Conservation (phyloP, 2,113 vertebrate species). For the Hyla sarda region DNA sequence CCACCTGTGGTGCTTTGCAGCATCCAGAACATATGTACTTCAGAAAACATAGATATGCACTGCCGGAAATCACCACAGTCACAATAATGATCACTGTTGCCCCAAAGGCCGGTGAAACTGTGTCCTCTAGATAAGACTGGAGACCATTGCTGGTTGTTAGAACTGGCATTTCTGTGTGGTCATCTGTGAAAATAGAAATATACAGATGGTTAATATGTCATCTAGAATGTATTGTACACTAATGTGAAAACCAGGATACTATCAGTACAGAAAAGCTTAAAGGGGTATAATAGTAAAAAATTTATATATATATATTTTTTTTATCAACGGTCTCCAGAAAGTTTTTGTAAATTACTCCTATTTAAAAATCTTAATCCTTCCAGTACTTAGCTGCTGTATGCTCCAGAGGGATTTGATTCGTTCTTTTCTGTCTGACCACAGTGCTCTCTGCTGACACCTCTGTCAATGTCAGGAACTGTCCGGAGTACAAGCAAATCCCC, state of each 20-base stretch:
- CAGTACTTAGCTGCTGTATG: too few relatives aligned
- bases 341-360: too few relatives aligned
- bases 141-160: slow-evolving; percentile 61
- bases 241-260: not conserved
- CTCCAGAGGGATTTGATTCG: too few relatives aligned
- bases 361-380: too few relatives aligned
- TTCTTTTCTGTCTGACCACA: too few relatives aligned
- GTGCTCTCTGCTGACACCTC: too few relatives aligned
- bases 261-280: too few relatives aligned
- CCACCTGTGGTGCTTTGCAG: slow-evolving; percentile 71
- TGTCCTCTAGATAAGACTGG: slow-evolving; percentile 64
- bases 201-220: not conserved
- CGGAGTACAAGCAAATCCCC: too few relatives aligned
- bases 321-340: too few relatives aligned
- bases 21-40: slow-evolving; percentile 75
- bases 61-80: slow-evolving; percentile 66
- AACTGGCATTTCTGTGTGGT: slow-evolving; percentile 47
- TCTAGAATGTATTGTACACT: not conserved
- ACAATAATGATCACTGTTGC: slow-evolving; percentile 73
- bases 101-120: slow-evolving; percentile 66
- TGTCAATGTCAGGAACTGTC: too few relatives aligned
- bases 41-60: slow-evolving; percentile 75
- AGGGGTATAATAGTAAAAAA: too few relatives aligned
- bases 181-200: slow-evolving; percentile 52
- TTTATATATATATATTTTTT: too few relatives aligned